phyloP scores from a whole-genome alignment of 2,888 invertebrate genomes.

The Eledona agricola region DNA sequence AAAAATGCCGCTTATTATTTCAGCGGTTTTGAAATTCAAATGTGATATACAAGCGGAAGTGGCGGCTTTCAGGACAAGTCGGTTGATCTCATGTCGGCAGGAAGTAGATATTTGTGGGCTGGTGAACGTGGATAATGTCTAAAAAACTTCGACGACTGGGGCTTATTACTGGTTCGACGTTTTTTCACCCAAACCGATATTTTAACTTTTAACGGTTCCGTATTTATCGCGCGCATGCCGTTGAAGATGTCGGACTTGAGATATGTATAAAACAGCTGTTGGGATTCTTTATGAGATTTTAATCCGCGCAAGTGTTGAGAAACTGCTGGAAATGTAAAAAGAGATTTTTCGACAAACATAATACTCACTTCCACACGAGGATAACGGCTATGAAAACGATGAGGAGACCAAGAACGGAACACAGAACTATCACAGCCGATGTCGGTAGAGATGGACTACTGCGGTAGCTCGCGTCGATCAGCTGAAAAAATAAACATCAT shows the following conservation, averaged over 20 bases:
- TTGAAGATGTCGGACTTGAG: too few species aligned
- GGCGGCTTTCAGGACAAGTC: constrained; percentile 36
- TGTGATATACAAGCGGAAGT: constrained; percentile 28
- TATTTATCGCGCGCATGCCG: constrained; percentile 24
- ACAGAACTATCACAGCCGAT: constrained; percentile 83
- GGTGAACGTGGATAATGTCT: constrained; percentile 30
- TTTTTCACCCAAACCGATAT: constrained; percentile 4
- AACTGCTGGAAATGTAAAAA: too few species aligned
- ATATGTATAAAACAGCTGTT: constrained; percentile 31
- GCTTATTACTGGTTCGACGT: constrained; percentile 28
- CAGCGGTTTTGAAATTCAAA: constrained; percentile 18
- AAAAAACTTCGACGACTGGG: constrained; percentile 17
- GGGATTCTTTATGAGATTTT: constrained; percentile 25
- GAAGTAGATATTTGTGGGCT: constrained; percentile 44
- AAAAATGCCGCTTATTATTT: constrained; percentile 5
- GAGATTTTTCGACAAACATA: constrained; percentile 3
- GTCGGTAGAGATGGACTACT: constrained; percentile 86
- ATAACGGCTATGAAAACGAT: constrained; percentile 82
- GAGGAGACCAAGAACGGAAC: constrained; percentile 80
- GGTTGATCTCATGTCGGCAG: constrained; percentile 42
- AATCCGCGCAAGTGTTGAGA: too few species aligned
- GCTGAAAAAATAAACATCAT: constrained; percentile 69
- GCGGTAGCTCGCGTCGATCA: constrained; percentile 88
- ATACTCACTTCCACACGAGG: constrained; percentile 88
- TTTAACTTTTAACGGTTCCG: constrained; percentile 8